Base-by-base conservation (phyloP, 2,797 vertebrate genomes). In the Tarsius wallacei region DNA sequence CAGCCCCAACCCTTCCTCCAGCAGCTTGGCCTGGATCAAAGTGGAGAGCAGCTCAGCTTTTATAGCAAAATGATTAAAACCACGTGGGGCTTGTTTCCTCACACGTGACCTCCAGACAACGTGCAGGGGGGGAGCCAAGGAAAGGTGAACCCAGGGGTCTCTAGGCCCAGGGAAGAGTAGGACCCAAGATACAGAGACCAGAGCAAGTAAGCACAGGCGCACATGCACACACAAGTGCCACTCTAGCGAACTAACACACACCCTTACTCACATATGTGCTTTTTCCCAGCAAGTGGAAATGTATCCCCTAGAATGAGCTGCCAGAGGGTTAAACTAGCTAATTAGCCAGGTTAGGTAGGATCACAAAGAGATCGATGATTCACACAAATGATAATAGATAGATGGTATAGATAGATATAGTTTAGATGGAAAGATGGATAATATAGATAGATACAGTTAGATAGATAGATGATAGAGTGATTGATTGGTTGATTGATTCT, bases 21-120 rank as follows among this genome's bases (percentile, higher is more conserved):
- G 97, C 91, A 96, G 94, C 96, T 91, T 91, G 83, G 96, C 94
- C 63, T 14, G 96, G 98, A 99, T 99, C 98, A 99, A 99, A 99
- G 98, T 94, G 13, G 85, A 97, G 93, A 98, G 95, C 98, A 98
- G 97, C 97, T 98, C 98, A 93, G 98, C 97, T 98, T 99, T 98
- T 98, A 98, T 97, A 98, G 98, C 96, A 98, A 98, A 96, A 97
- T 98, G 98, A 98, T 98, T 98, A 98, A 98, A 98, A 98, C 98
- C 98, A 98, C 98, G 87, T 98, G 98, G 92, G 97, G 95, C 96
- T 98, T 98, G 98, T 98, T 98, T 96, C 98, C 98, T 98, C 98
- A 97, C 98, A 98, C 98, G 97, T 97, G 98, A 98, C 98, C 98
- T 98, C 76, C 97, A 71, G 19, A 97, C 97, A 98, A 98, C 98